Evolutionary conservation across 2,888 invertebrate genomes (phyloP), one percentile per base, ranked within the genome.

Genomic region (Drosophila dives): DNA sequence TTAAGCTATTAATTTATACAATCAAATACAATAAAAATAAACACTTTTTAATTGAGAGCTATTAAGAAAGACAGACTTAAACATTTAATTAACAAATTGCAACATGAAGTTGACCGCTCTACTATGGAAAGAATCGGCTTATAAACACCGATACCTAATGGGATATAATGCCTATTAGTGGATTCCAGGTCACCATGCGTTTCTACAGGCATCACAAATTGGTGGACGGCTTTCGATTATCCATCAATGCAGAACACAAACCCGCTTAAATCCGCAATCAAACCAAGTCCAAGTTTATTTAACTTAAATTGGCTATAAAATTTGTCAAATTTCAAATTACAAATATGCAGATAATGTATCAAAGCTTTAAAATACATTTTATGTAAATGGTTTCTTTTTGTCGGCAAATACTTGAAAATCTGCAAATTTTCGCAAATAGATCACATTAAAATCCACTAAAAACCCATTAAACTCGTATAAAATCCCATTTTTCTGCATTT

Each of bases 401-500:
- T 45, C 54, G 51, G 36, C 34, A 62, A 69, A 65, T 65, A 59
- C 56, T 77, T 73, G 89, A 66, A 84, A 88, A 77, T 88, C 81
- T 77, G 75, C 42, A 83, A 83, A 83, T 81, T 74, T 72, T 78
- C 72, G 72, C 76, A 86, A 89, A 85, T 80, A 83, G 74, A 89
- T 83, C 90, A 81, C 85, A 89, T 90, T 89, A 82, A 90, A 87
- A 84, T 70, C 72, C 83, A 88, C 83, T 90, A 84, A 88, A 90
- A 88, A 83, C 81, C 90, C 83, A 90, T 88, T 88, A 90, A 88
- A 90, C 75, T 75, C 89, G 76, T 78, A 88, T 90, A 78, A 88
- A 90, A 88, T 86, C 90, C 90, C 63, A 90, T 90, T 89, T 82
- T 85, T 84, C 86, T 88, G 89, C 86, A 90, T 89, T 90, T 81